Base-by-base conservation (phyloP, 2,113 vertebrate species). In the Coracopsis vasa region DNA sequence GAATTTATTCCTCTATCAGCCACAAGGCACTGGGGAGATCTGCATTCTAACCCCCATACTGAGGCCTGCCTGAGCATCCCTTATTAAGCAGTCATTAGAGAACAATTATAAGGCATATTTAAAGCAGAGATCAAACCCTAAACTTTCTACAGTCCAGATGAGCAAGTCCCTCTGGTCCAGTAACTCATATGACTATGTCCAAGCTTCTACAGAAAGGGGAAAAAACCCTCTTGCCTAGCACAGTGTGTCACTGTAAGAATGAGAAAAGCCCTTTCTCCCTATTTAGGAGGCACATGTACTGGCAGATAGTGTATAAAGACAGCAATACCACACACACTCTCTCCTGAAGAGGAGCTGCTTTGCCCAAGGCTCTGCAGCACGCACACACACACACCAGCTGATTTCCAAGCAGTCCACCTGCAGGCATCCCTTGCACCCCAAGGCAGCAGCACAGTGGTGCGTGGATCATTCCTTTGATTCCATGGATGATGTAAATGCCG, bases 401-500 rank as follows among this genome's bases (percentile, higher is more conserved):
- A 77, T 75, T 35, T 53, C 39, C 41, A 89, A 56, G 53, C 41
- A 50, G 28, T 12, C 8, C 3, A 0, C 56, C 58, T 39, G 33
- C 1, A 1, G 13, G 18, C 29, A 2, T 21, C 54, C 50, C 27
- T 17, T 7, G 6, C 21, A 28, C 29, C 47, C 25, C 4, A 1
- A 24, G n/a, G 44, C 64, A 77, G 45, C 24, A 24, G 54, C 61
- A 41, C 33, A 37, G 41, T 3, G 0, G 10, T 2, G 6, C 2
- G 15, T 1, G 6, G 29, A 27, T 53, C 48, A 18, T 33, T 31
- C 60, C 12, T 6, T 33, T 62, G 48, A 20, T 42, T 58, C 42
- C 1, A 0, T 5, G 1, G 35, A 27, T 60, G 27, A 19, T 1
- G 0, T 44, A 41, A 75, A 60, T 1, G 3, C 14, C 0, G 2